These are phyloP conservation scores for Hystrix brachyura DNA, from an alignment of 2,113 vertebrate genomes.

Conservation along the genomic window DNA sequence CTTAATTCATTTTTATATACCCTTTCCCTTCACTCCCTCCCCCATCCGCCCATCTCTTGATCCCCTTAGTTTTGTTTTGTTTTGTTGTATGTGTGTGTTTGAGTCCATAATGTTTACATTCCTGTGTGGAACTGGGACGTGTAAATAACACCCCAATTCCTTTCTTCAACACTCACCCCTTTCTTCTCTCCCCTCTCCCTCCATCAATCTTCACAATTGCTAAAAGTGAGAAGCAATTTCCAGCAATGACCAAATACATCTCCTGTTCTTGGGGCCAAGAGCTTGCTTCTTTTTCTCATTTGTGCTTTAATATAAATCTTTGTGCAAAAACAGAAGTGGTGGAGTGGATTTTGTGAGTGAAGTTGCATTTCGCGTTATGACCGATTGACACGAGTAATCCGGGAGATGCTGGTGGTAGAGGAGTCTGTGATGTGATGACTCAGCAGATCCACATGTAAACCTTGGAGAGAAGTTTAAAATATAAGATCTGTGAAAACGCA, in stretches of 20 bases:
- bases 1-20: no score
- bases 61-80: no score
- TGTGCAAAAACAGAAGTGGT: slow-evolving; percentile 46
- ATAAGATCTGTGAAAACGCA: slow-evolving; percentile 48
- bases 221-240: slow-evolving; percentile 34
- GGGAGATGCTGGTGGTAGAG: not conserved
- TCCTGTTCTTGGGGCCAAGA: not conserved
- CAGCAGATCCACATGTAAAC: not conserved
- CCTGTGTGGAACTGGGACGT: not conserved
- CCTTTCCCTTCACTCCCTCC: no score
- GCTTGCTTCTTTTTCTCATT: slow-evolving; percentile 50
- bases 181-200: not conserved
- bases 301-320: slow-evolving; percentile 66
- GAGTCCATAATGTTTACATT: not conserved
- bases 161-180: not conserved
- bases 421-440: slow-evolving; percentile 46
- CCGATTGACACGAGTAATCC: not conserved
- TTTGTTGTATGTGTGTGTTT: no score
- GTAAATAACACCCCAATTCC: not conserved
- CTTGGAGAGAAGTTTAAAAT: slow-evolving; percentile 45
- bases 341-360: not conserved
- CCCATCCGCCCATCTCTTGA: no score
- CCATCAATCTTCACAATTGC: not conserved
- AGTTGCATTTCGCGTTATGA: slow-evolving; percentile 19
- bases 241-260: not conserved